Percentiles rank a stretch among this genome's conserved stretches.
phyloP scores from a whole-genome alignment of 2,797 vertebrate genomes.

The Pempheris klunzingeri region DNA sequence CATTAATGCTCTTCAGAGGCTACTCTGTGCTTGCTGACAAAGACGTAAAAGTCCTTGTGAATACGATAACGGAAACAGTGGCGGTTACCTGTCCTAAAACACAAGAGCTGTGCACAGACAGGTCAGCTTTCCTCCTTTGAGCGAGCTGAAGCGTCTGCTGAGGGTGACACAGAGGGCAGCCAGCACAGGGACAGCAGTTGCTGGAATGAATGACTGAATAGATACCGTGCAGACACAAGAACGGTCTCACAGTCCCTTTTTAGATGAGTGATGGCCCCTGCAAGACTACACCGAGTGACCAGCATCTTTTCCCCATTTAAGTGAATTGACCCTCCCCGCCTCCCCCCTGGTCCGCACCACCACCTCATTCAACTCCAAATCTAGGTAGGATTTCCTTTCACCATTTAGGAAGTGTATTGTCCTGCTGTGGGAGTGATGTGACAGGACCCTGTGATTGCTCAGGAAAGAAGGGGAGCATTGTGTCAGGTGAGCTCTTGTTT shows the following conservation, averaged over 20 bases:
- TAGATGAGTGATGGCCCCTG: constrained; percentile 73
- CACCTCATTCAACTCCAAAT: constrained; percentile 79
- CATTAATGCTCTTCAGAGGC: not conserved
- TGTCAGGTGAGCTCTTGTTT: constrained; percentile 70
- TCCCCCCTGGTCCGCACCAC: constrained; percentile 45
- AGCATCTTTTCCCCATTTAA: constrained; percentile 76
- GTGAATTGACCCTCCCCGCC: constrained; percentile 64
- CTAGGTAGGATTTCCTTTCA: constrained; percentile 83
- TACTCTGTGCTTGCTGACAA: not conserved
- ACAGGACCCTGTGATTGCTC: constrained; percentile 74
- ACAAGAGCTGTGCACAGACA: constrained; percentile 4
- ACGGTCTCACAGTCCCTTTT: constrained; percentile 72
- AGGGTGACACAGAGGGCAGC: constrained; percentile 78
- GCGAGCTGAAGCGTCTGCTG: constrained; percentile 49
- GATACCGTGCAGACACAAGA: constrained; percentile 67
- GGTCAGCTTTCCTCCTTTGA: constrained; percentile 60
- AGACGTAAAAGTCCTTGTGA: constrained; percentile 8
- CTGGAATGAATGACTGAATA: constrained; percentile 60
- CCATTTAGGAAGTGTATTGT: constrained; percentile 83
- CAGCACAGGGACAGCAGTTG: constrained; percentile 60
- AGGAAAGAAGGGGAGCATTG: constrained; percentile 81
- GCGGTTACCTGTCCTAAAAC: constrained; percentile 12
- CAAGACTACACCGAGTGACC: constrained; percentile 71
- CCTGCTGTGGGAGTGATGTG: constrained; percentile 79
- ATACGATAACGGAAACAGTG: constrained; percentile 2